Evolutionary conservation across 2,888 invertebrate species (phyloP).

Genomic region (Limnephilus lunatus): DNA sequence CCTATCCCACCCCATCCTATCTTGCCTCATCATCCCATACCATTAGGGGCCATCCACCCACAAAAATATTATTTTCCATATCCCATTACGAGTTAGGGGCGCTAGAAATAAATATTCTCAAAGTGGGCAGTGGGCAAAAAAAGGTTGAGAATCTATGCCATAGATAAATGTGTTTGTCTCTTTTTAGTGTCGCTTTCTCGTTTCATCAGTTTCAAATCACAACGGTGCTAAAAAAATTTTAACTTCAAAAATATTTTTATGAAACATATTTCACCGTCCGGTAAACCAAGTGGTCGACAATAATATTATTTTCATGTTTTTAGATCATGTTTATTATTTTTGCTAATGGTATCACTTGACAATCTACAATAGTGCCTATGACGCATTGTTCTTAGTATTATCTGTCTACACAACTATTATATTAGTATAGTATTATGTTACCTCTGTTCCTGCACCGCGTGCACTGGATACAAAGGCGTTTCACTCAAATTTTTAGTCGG

Average conservation of each 20-base stretch:
- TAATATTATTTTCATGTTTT: not conserved
- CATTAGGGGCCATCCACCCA: no score
- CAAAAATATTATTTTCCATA: no score
- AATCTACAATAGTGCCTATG: not conserved
- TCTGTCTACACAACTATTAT: not conserved
- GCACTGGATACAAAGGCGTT: not conserved
- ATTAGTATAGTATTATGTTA: not conserved
- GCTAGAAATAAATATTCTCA: no score
- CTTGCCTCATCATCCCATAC: no score
- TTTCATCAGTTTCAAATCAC: no score
- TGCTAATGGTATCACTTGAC: not conserved
- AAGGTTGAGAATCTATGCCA: no score
- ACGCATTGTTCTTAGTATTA: not conserved
- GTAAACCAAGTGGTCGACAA: not conserved
- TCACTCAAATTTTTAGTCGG: not conserved
- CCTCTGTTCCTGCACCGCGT: not conserved
- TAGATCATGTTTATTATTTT: not conserved
- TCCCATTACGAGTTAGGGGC: no score
- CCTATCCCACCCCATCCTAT: no score
- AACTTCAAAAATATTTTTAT: not conserved
- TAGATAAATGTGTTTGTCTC: no score
- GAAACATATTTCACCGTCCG: not conserved
- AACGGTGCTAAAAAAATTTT: no score
- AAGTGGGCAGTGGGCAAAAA: no score
- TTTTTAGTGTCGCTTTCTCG: no score